These are phyloP conservation scores for Melieria picta DNA, from an alignment of 2,888 invertebrate genomes.

Conservation along the genomic window DNA sequence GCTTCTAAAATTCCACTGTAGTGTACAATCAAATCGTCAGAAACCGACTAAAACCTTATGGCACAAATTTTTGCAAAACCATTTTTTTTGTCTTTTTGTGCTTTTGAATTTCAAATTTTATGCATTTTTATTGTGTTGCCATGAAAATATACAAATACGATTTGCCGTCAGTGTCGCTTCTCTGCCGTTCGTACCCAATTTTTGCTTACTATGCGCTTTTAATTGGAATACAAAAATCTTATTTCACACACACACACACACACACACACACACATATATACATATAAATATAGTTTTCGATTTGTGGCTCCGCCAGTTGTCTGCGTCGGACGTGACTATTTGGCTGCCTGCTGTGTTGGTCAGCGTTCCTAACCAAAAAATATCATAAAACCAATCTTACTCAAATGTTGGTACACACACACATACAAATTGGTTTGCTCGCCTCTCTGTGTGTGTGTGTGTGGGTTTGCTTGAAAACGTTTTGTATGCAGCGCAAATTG, in stretches of 20 bases:
- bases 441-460: not conserved
- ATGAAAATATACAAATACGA: too few relatives aligned
- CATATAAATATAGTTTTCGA: not conserved
- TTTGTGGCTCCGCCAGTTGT: not conserved
- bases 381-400: not conserved
- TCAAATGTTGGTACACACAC: not conserved
- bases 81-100: too few relatives aligned
- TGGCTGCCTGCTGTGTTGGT: too few relatives aligned
- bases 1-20: too few relatives aligned
- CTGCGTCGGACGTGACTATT: too few relatives aligned
- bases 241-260: conserved; percentile 2
- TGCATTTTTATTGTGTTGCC: too few relatives aligned
- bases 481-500: not conserved
- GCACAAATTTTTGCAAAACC: too few relatives aligned
- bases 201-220: not conserved
- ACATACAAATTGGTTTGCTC: not conserved
- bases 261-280: not conserved
- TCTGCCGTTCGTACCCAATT: not conserved
- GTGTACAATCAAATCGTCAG: too few relatives aligned
- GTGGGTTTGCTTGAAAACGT: not conserved
- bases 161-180: too few relatives aligned
- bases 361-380: not conserved
- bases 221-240: not conserved
- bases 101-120: too few relatives aligned
- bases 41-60: too few relatives aligned